phyloP scores from a whole-genome alignment of 2,113 vertebrate species.

The Tetrax tetrax region DNA sequence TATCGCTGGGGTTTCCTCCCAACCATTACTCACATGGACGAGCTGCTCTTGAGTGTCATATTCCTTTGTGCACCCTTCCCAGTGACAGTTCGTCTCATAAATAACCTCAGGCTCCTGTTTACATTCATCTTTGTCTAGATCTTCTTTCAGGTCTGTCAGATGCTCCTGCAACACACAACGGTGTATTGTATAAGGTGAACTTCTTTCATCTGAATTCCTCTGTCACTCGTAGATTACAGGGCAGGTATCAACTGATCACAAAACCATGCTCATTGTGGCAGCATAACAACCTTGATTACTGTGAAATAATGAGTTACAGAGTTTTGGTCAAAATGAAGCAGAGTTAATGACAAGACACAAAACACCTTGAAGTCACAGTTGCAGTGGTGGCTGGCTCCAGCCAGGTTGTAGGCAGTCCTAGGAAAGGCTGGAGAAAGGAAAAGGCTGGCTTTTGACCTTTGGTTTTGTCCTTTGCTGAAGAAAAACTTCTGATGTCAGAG shows the following conservation, averaged over 20 bases:
- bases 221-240: constrained; percentile 34
- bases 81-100: constrained; percentile 98
- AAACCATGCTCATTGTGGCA: background rate
- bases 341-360: background rate
- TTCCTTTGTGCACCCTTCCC: constrained; percentile 94
- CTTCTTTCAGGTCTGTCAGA: constrained; percentile 90
- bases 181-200: constrained; percentile 18
- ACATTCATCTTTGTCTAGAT: constrained; percentile 95
- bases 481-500: background rate
- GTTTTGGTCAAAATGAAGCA: background rate
- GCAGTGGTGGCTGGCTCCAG: background rate
- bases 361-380: background rate
- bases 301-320: constrained; percentile 13
- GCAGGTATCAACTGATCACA: constrained; percentile 16
- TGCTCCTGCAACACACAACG: constrained; percentile 82
- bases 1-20: constrained; percentile 43
- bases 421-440: background rate
- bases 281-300: background rate
- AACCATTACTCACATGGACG: constrained; percentile 89
- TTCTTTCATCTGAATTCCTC: constrained; percentile 45
- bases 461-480: background rate
- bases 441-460: background rate
- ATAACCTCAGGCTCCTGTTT: constrained; percentile 95
- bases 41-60: constrained; percentile 97
- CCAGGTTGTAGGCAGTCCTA: background rate